Conservation (phyloP, 2,113 vertebrate species). For the Sisor rabdophorus region DNA sequence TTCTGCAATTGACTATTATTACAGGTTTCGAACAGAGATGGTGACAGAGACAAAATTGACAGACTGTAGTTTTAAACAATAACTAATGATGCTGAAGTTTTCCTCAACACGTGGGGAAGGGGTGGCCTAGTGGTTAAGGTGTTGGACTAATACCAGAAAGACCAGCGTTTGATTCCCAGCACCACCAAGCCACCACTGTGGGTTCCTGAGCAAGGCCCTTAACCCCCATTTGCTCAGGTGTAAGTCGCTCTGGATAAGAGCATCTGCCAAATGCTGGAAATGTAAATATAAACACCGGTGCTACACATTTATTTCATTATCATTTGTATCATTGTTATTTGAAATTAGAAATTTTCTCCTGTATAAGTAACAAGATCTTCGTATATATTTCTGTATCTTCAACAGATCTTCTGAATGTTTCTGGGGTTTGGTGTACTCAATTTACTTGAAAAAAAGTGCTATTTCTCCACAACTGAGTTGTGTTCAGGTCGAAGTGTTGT, state of each 20-base stretch:
- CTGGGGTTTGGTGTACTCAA: neutral
- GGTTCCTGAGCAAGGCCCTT: no score
- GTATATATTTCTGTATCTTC: neutral
- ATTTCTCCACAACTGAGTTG: neutral
- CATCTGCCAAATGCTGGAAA: no score
- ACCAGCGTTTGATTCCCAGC: no score
- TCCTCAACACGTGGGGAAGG: conserved; percentile 10
- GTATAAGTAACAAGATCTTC: neutral
- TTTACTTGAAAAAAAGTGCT: conserved; percentile 13
- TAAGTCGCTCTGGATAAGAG: no score
- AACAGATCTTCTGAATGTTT: neutral
- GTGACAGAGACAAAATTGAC: no score
- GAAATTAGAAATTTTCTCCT: neutral
- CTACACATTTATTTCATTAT: conserved; percentile 1
- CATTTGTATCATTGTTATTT: neutral
- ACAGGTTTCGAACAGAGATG: no score
- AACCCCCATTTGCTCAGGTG: no score
- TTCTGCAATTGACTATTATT: no score
- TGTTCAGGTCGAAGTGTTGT: neutral
- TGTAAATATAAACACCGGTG: no score
- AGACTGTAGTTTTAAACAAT: neutral
- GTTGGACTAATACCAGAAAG: no score
- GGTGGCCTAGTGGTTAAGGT: no score
- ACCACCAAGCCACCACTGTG: no score
- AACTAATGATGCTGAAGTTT: neutral